Conservation (phyloP, 2,888 invertebrate species). For the Tillus elongatus region DNA sequence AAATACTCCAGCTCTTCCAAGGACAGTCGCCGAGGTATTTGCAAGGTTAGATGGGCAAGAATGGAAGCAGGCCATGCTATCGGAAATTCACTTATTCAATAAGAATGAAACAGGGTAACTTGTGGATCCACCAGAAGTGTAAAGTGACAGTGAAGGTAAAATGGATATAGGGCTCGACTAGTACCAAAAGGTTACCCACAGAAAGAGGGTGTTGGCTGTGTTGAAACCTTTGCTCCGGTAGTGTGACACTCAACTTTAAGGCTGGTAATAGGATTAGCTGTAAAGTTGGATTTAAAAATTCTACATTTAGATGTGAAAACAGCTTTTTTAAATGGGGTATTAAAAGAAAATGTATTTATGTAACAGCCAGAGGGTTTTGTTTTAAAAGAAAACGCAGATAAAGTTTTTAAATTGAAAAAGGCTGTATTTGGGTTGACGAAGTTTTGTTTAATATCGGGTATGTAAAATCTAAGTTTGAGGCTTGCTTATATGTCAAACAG, state of each 20-base stretch:
- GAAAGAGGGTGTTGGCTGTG: no score
- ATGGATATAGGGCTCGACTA: conserved; percentile 6
- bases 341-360: no score
- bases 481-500: no score
- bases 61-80: not conserved
- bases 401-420: no score
- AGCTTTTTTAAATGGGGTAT: conserved; percentile 13
- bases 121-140: conserved; percentile 9
- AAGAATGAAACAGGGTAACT: no score
- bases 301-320: conserved; percentile 15
- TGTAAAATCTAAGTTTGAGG: no score
- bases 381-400: conserved; percentile 5
- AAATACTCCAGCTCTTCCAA: not conserved
- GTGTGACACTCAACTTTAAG: conserved; percentile 13
- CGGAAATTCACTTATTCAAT: conserved; percentile 5
- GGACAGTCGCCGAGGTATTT: conserved; percentile 8
- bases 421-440: no score
- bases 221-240: no score
- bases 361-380: conserved; percentile 10
- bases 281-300: no score
- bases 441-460: no score
- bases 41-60: conserved; percentile 10
- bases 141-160: conserved; percentile 9
- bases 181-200: conserved; percentile 12
- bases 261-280: conserved; percentile 13